phyloP scores from a whole-genome alignment of 2,888 invertebrate species.

The Chaetogeoica ovagalla region DNA sequence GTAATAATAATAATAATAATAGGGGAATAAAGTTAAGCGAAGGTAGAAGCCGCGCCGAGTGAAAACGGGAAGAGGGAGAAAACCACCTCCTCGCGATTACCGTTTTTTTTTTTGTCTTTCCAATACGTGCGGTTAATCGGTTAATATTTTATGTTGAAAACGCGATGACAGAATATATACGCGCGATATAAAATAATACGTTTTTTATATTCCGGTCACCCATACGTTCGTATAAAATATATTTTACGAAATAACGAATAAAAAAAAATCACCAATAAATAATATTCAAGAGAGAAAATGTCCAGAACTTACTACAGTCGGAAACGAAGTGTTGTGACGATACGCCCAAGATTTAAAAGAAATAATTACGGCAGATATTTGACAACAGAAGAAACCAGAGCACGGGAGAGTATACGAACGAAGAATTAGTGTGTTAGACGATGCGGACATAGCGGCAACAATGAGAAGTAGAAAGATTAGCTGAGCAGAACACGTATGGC shows the following conservation, averaged over 20 bases:
- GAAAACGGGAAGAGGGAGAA: not conserved
- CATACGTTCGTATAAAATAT: not conserved
- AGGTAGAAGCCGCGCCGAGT: slow-evolving; percentile 21
- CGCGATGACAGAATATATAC: not conserved
- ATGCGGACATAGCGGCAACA: too few relatives aligned
- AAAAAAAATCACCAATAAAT: not conserved
- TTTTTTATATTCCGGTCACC: not conserved
- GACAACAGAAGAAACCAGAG: too few relatives aligned
- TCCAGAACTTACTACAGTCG: too few relatives aligned
- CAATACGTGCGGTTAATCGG: slow-evolving; percentile 29
- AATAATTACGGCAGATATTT: too few relatives aligned
- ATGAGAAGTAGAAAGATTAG: too few relatives aligned
- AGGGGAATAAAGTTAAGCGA: slow-evolving; percentile 39
- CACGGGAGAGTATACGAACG: too few relatives aligned
- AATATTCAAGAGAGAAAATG: too few relatives aligned
- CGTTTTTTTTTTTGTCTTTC: slow-evolving; percentile 13
- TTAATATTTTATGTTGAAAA: slow-evolving; percentile 36
- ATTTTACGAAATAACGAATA: too few relatives aligned
- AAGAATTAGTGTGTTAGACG: too few relatives aligned
- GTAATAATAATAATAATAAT: slow-evolving; percentile 13
- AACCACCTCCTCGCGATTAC: slow-evolving; percentile 17
- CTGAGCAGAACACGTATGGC: too few relatives aligned
- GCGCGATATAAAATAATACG: not conserved
- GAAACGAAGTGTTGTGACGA: too few relatives aligned
- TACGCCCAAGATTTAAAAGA: too few relatives aligned